Base-by-base conservation (phyloP, 1,140 invertebrate genomes). In the Lordiphosa collinella region DNA sequence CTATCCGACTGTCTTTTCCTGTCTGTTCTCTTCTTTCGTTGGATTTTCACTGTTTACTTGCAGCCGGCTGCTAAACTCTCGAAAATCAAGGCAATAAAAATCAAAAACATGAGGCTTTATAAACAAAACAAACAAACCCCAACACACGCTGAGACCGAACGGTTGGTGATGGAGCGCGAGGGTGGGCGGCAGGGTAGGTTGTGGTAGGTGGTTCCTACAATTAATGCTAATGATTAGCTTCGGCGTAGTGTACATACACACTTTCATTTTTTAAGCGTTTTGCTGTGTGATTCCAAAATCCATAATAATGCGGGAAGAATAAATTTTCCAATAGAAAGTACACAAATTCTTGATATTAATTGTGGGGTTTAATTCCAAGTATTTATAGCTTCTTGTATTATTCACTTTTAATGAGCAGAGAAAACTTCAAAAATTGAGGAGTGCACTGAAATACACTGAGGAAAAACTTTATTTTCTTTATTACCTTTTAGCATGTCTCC, bases 31-130 rank as follows among this genome's bases (percentile, higher is more conserved):
- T 36, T 51, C 31, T 57, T 63, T 66, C 63, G 62, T 67, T 64
- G 67, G 51, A 51, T 57, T 72, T 63, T 50, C 56, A 34, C 32
- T 75, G 78, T 80, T 80, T 80, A 80, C 63, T 56, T 52, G 59
- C 69, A 59, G 51, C 50, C 62, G 49, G 63, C 64, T 34, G 62
- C 47, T 35, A 40, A 32, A 25, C 13, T 22, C 18, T 29, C 38
- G 40, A 41, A 41, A 60, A 68, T 68, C 54, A 62, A 61, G 29
- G 58, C 50, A 63, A 71, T 67, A 61, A 69, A 69, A 82, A 71
- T 72, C 63, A 84, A 80, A 84, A 78, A 66, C 76, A 67, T 82
- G 58, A 72, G 76, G 56, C 70, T 82, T 72, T 82, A 84, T 82
- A 82, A 82, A 82, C 76, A 82, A 82, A 82, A 82, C 72, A 82